A percentile compares a stretch with the other conserved stretches of the same genome.
Conservation (phyloP, 2,888 invertebrate species). For the Allophyes oxyacanthae region DNA sequence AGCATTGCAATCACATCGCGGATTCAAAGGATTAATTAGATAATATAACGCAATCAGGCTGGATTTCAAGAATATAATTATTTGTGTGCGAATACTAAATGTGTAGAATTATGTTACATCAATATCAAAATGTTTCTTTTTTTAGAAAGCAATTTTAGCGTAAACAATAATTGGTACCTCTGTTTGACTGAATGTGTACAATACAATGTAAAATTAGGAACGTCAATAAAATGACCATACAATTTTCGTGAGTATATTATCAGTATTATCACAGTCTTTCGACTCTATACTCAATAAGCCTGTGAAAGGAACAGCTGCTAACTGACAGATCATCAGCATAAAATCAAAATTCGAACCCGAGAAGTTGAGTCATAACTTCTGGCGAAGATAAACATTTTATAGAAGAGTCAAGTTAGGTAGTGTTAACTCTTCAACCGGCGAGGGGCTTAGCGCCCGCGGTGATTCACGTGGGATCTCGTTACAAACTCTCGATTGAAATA, state of each 20-base stretch:
- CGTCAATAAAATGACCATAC: no score
- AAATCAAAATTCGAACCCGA: conserved; percentile 10
- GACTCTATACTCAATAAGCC: no score
- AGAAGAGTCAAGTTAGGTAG: conserved; percentile 38
- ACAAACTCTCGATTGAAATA: conserved; percentile 70
- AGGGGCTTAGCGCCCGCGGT: conserved; percentile 52
- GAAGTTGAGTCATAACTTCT: conserved; percentile 17
- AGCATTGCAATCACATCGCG: conserved; percentile 35
- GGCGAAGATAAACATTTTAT: conserved; percentile 36
- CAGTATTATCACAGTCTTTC: no score
- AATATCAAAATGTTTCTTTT: no score
- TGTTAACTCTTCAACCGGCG: conserved; percentile 47
- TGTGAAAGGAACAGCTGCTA: background rate
- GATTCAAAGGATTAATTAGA: conserved; percentile 26
- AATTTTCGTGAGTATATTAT: no score
- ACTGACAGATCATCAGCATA: conserved; percentile 4
- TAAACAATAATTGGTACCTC: no score
- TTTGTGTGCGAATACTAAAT: conserved; percentile 20
- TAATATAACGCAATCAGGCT: conserved; percentile 27
- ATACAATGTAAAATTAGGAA: no score
- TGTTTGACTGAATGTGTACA: no score
- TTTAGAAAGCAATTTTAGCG: no score
- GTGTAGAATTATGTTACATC: conserved; percentile 1
- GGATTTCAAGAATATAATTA: conserved; percentile 21
- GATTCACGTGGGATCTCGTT: conserved; percentile 68